A percentile compares a stretch with the other conserved stretches of the same genome.
Evolutionary conservation across 2,113 vertebrate genomes (phyloP).

Genomic region (Heloderma charlesbogerti): DNA sequence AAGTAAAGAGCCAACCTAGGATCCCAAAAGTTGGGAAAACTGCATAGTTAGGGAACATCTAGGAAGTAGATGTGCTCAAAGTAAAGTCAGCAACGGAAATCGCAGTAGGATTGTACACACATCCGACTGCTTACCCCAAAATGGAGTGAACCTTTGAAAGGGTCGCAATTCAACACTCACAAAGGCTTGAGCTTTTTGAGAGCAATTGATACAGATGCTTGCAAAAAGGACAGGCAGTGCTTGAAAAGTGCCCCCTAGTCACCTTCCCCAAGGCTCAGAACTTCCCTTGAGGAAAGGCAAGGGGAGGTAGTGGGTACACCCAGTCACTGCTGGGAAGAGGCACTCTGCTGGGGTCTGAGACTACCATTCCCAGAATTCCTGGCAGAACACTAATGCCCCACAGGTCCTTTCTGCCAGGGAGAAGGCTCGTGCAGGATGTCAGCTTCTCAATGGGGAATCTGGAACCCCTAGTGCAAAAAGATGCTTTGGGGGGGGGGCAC

Average conservation of each 20-base stretch:
- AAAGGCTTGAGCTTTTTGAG: not conserved
- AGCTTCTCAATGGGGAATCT: not conserved
- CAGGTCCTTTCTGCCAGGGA: not conserved
- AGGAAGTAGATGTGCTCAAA: not conserved
- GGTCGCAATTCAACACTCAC: not conserved
- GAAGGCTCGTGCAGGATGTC: not conserved
- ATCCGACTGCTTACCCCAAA: not conserved
- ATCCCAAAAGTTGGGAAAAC: not conserved
- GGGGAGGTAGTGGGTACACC: too few species aligned
- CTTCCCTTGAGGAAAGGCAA: not conserved
- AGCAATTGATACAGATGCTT: not conserved
- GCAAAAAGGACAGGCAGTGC: not conserved
- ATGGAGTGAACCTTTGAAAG: too few species aligned
- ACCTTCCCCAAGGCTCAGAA: not conserved
- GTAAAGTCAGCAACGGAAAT: not conserved
- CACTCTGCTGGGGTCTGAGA: not conserved
- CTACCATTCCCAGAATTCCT: not conserved
- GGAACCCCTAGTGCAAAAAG: not conserved
- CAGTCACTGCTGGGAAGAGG: not conserved
- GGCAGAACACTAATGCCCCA: not conserved
- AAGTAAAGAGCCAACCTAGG: not conserved
- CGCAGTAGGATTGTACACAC: too few species aligned
- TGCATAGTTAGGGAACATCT: not conserved
- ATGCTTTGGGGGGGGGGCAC: not conserved
- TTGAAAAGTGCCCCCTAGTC: not conserved